Percentiles rank a stretch among this genome's conserved stretches.
These are phyloP conservation scores for Clarias laeviceps DNA, from an alignment of 2,797 vertebrate species.

Conservation along the genomic window DNA sequence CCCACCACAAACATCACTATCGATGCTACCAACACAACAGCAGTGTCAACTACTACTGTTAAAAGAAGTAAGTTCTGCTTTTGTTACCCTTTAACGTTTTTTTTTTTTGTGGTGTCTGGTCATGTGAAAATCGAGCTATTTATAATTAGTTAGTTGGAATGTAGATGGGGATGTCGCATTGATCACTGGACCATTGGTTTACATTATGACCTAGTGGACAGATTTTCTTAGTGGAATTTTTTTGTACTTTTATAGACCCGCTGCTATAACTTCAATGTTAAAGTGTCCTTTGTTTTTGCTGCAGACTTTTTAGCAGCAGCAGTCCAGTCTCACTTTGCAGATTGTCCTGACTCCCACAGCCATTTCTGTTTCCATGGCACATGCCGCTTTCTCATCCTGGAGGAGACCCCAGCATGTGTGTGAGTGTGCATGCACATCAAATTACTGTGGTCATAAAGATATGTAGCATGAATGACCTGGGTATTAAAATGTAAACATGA, in stretches of 20 bases:
- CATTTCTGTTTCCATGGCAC: constrained; percentile 94
- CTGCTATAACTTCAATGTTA: background rate
- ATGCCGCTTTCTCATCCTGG: constrained; percentile 90
- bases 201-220: too few relatives aligned
- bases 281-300: constrained; percentile 41
- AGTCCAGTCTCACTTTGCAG: constrained; percentile 87
- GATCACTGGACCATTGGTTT: background rate
- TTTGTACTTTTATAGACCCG: too few relatives aligned
- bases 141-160: background rate
- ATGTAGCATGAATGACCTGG: background rate
- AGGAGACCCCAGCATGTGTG: constrained; percentile 90
- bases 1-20: constrained; percentile 35
- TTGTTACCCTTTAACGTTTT: constrained; percentile 11
- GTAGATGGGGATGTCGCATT: background rate
- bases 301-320: constrained; percentile 86
- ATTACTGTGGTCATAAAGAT: background rate
- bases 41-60: constrained; percentile 43
- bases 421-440: constrained; percentile 71
- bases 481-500: background rate
- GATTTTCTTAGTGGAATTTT: background rate
- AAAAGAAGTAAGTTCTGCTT: constrained; percentile 70
- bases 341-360: constrained; percentile 88
- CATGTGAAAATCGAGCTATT: background rate
- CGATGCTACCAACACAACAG: constrained; percentile 47
- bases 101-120: constrained; percentile 5